These are phyloP conservation scores for Trypoxylus dichotomus DNA, from an alignment of 1,140 invertebrate species.

Conservation along the genomic window DNA sequence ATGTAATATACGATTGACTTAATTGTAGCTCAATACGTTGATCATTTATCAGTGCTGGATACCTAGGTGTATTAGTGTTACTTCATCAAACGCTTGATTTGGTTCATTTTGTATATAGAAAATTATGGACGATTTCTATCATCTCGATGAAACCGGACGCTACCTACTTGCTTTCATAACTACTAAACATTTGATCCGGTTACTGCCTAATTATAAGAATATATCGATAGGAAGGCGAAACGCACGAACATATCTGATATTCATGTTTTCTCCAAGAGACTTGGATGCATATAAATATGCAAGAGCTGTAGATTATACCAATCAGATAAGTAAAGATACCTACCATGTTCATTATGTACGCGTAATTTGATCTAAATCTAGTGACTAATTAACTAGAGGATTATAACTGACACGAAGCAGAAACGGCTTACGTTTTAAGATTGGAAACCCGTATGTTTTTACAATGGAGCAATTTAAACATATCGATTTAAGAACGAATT, in stretches of 20 bases:
- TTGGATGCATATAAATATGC: too few relatives aligned
- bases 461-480: too few relatives aligned
- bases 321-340: background rate
- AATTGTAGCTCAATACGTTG: too few relatives aligned
- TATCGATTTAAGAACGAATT: too few relatives aligned
- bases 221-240: background rate
- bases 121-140: background rate
- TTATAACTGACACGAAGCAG: background rate
- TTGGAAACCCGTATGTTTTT: too few relatives aligned
- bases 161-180: background rate
- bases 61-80: too few relatives aligned
- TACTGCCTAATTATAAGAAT: background rate
- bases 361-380: slow-evolving; percentile 1
- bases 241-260: background rate
- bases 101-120: too few relatives aligned
- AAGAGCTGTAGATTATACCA: background rate
- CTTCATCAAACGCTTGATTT: too few relatives aligned
- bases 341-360: background rate
- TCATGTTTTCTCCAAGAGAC: too few relatives aligned
- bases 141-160: background rate
- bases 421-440: background rate
- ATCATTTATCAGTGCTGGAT: too few relatives aligned
- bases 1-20: too few relatives aligned
- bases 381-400: background rate
- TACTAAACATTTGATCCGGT: background rate